Percentiles rank a stretch among this genome's conserved stretches.
phyloP scores from a whole-genome alignment of 2,888 invertebrate genomes.

The Epirrhoe tristata region DNA sequence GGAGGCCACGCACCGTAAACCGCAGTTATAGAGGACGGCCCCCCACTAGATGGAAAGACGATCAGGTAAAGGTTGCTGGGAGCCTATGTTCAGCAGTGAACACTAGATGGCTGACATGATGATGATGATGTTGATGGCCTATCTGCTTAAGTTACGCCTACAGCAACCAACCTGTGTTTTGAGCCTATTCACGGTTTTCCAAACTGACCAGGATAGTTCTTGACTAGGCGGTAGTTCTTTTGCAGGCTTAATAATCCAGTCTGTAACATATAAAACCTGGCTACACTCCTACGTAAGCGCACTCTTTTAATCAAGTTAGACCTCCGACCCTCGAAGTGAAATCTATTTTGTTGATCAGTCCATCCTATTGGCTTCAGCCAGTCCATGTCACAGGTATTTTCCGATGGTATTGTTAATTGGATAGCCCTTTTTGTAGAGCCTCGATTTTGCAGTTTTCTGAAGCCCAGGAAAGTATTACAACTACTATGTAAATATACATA shows the following conservation, averaged over 20 bases:
- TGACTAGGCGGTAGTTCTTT: background rate
- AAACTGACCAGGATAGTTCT: background rate
- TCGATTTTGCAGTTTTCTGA: background rate
- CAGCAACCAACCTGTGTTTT: background rate
- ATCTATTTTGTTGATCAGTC: slow-evolving; percentile 43
- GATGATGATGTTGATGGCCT: too few species aligned
- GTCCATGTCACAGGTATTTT: slow-evolving; percentile 15
- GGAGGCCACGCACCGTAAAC: too few species aligned
- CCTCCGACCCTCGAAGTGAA: slow-evolving; percentile 35
- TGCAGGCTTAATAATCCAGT: background rate
- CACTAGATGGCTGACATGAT: too few species aligned
- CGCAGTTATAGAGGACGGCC: too few species aligned
- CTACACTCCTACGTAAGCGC: slow-evolving; percentile 23
- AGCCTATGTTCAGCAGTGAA: too few species aligned
- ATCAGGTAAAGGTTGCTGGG: too few species aligned
- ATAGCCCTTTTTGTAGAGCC: slow-evolving; percentile 11
- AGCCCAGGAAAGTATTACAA: background rate
- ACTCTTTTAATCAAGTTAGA: slow-evolving; percentile 38
- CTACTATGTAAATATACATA: background rate
- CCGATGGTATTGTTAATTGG: slow-evolving; percentile 17
- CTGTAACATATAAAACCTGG: background rate
- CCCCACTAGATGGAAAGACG: too few species aligned
- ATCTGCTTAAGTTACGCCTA: background rate
- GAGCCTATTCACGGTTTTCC: background rate
- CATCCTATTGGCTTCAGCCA: slow-evolving; percentile 27